These are phyloP conservation scores for Maccullochella peelii DNA, from an alignment of 2,113 vertebrate species.

Conservation along the genomic window DNA sequence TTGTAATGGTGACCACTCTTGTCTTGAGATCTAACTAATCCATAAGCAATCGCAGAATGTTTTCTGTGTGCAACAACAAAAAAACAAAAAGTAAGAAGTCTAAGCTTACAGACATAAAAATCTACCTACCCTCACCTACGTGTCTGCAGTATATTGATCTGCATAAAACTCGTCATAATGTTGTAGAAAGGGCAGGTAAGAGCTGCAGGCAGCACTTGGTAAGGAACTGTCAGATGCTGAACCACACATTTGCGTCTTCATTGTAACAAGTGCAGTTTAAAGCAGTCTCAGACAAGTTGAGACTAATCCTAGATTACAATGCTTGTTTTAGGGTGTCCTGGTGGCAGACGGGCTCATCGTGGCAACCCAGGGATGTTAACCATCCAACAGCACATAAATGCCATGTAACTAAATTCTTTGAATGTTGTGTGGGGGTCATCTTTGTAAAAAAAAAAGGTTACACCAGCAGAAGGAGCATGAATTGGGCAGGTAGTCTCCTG, in stretches of 20 bases:
- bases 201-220: neutral
- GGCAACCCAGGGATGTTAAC: neutral
- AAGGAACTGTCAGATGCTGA: neutral
- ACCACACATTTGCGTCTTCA: neutral
- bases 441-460: neutral
- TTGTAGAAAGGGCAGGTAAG: neutral
- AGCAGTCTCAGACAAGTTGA: constrained; percentile 6
- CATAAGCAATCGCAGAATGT: neutral
- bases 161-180: neutral
- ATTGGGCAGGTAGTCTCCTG: constrained; percentile 23
- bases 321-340: constrained; percentile 29
- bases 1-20: neutral
- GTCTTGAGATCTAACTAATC: neutral
- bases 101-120: neutral
- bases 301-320: constrained; percentile 55
- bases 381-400: neutral
- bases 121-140: too few relatives aligned
- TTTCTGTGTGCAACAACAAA: neutral
- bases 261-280: neutral
- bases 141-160: neutral
- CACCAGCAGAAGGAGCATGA: constrained; percentile 40
- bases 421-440: neutral
- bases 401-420: neutral
- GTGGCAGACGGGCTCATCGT: neutral
- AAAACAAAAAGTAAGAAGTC: neutral